A percentile compares a stretch with the other conserved stretches of the same genome.
These are phyloP conservation scores for Trichacis sp. DNA, from an alignment of 2,888 invertebrate species.

Conservation along the genomic window DNA sequence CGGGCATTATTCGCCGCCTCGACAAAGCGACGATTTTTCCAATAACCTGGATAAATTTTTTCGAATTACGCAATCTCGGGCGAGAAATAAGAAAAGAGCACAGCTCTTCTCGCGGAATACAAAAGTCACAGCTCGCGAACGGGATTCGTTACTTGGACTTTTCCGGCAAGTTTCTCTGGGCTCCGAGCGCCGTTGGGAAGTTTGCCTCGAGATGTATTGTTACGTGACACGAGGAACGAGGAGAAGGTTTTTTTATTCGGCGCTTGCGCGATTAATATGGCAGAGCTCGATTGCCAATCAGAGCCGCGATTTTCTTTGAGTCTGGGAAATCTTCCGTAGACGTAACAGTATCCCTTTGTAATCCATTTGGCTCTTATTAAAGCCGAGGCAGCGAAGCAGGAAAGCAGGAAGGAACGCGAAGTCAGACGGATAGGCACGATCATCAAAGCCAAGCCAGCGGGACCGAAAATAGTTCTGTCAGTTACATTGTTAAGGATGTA, in stretches of 20 bases:
- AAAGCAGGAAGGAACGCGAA: conserved; percentile 33
- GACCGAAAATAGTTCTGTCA: conserved; percentile 27
- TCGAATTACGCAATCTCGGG: neutral
- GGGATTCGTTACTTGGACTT: neutral
- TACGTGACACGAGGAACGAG: no score
- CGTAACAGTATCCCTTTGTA: conserved; percentile 37
- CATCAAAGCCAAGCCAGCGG: conserved; percentile 37
- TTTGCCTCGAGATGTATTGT: neutral
- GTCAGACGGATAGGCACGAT: conserved; percentile 27
- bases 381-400: conserved; percentile 34
- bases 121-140: neutral
- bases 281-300: conserved; percentile 20
- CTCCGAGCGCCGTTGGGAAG: neutral
- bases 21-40: neutral
- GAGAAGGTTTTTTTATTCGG: neutral
- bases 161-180: neutral
- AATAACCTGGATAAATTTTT: neutral
- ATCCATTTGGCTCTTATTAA: conserved; percentile 36
- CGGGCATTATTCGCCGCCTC: neutral
- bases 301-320: conserved; percentile 33
- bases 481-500: conserved; percentile 17
- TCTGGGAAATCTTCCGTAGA: conserved; percentile 33
- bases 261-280: conserved; percentile 9
- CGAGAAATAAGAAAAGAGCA: neutral
- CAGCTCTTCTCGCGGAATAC: neutral